Percentiles rank a stretch among this genome's conserved stretches.
Conservation (phyloP, 1,140 invertebrate genomes). For the Bradysia coprophila region DNA sequence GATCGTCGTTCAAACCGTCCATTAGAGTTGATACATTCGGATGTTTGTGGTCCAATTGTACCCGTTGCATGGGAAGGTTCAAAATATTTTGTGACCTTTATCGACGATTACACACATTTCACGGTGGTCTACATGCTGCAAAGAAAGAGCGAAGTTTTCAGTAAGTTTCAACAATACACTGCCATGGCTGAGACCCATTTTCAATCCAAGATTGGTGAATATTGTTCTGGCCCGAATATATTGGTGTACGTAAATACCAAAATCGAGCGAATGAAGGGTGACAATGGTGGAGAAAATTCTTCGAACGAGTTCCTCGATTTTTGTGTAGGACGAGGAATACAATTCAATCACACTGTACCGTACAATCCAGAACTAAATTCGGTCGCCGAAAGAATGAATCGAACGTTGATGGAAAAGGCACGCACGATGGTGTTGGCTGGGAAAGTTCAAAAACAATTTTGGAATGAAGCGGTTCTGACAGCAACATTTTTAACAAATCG, state of each 20-base stretch:
- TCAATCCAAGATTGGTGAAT: too few relatives aligned
- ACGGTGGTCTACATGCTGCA: conserved; percentile 15
- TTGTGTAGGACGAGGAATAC: conserved; percentile 5
- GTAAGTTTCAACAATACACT: neutral
- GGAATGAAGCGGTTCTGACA: conserved; percentile 12
- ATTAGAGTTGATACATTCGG: conserved; percentile 16
- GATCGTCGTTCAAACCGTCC: conserved; percentile 5
- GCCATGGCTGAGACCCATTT: neutral
- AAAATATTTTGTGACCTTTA: conserved; percentile 20
- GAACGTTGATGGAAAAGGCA: conserved; percentile 13
- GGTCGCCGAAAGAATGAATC: conserved; percentile 11
- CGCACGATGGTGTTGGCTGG: conserved; percentile 7
- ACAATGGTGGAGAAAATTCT: conserved; percentile 15
- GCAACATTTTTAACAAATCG: conserved; percentile 13
- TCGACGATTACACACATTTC: conserved; percentile 23
- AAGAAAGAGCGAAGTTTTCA: conserved; percentile 8
- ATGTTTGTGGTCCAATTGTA: conserved; percentile 19
- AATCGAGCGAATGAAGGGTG: conserved; percentile 6
- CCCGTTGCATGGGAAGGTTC: conserved; percentile 11
- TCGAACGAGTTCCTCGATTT: conserved; percentile 3
- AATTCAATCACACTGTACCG: conserved; percentile 9
- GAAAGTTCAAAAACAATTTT: conserved; percentile 10
- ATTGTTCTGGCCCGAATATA: too few relatives aligned
- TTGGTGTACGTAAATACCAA: neutral
- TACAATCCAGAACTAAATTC: conserved; percentile 17